A percentile compares a stretch with the other conserved stretches of the same genome.
phyloP scores from a whole-genome alignment of 2,113 vertebrate species.

The Catharus minimus region DNA sequence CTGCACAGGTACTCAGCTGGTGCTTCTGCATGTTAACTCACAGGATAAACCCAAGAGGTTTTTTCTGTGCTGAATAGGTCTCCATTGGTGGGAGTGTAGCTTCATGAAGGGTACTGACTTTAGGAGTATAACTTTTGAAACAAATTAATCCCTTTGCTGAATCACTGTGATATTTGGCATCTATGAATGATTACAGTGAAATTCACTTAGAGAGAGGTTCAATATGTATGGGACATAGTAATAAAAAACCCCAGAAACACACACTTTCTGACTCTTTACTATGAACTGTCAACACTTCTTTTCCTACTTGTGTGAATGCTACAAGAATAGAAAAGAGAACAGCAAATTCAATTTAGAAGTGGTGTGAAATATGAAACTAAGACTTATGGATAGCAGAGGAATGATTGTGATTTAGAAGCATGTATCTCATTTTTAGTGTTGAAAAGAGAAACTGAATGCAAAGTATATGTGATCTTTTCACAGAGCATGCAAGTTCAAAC shows the following conservation, averaged over 20 bases:
- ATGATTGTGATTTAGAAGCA: neutral
- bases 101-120: neutral
- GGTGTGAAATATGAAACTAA: neutral
- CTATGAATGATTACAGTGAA: neutral
- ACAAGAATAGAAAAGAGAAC: neutral
- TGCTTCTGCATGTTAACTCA: accelerated
- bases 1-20: neutral
- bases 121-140: neutral
- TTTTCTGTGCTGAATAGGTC: neutral
- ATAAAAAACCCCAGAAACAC: neutral
- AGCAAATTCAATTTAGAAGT: neutral
- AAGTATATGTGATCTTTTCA: neutral
- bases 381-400: neutral
- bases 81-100: neutral
- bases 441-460: neutral
- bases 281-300: neutral
- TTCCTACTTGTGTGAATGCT: neutral
- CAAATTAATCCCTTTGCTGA: neutral
- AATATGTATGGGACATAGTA: neutral
- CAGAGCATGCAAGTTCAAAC: neutral
- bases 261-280: neutral
- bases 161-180: neutral
- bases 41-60: neutral
- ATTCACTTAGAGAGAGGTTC: neutral
- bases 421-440: neutral